These are phyloP conservation scores for Camptogramma bilineatum DNA, from an alignment of 2,888 invertebrate genomes.

Conservation along the genomic window DNA sequence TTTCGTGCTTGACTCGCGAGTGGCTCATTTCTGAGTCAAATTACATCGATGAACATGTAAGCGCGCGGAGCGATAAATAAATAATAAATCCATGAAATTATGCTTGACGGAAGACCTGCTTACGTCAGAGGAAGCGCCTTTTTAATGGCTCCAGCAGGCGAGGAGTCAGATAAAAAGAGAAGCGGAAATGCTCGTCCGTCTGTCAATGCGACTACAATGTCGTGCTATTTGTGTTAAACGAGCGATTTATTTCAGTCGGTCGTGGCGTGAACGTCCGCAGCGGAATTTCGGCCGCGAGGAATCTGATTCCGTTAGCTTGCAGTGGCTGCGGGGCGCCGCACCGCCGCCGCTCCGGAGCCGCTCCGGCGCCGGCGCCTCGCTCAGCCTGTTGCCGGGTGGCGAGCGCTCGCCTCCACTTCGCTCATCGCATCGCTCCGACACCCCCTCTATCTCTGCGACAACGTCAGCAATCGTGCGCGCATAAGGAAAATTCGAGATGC, in stretches of 20 bases:
- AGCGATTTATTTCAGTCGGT: slow-evolving; percentile 84
- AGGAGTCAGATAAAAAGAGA: slow-evolving; percentile 69
- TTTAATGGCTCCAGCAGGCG: slow-evolving; percentile 52
- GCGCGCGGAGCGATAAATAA: slow-evolving; percentile 46
- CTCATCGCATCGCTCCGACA: slow-evolving; percentile 56
- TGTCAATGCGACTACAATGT: slow-evolving; percentile 82
- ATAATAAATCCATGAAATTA: slow-evolving; percentile 54
- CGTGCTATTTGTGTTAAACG: slow-evolving; percentile 83
- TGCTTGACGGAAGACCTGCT: slow-evolving; percentile 61
- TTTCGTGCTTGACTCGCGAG: slow-evolving; percentile 48
- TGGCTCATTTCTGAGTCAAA: slow-evolving; percentile 55
- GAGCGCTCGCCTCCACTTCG: slow-evolving; percentile 39
- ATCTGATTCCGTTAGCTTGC: slow-evolving; percentile 79
- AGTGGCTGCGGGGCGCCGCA: slow-evolving; percentile 50
- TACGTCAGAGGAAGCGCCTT: slow-evolving; percentile 69
- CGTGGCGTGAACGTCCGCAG: slow-evolving; percentile 81
- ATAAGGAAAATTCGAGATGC: slow-evolving; percentile 82
- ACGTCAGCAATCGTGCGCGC: slow-evolving; percentile 67
- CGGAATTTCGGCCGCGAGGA: slow-evolving; percentile 82
- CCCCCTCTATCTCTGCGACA: slow-evolving; percentile 61
- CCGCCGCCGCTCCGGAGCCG: slow-evolving; percentile 45
- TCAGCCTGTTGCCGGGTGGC: slow-evolving; percentile 52
- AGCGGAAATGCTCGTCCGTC: slow-evolving; percentile 80
- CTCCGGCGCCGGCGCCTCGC: slow-evolving; percentile 35
- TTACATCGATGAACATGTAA: slow-evolving; percentile 49